Evolutionary conservation across 2,797 vertebrate species (phyloP).

Genomic region (Gila robusta): DNA sequence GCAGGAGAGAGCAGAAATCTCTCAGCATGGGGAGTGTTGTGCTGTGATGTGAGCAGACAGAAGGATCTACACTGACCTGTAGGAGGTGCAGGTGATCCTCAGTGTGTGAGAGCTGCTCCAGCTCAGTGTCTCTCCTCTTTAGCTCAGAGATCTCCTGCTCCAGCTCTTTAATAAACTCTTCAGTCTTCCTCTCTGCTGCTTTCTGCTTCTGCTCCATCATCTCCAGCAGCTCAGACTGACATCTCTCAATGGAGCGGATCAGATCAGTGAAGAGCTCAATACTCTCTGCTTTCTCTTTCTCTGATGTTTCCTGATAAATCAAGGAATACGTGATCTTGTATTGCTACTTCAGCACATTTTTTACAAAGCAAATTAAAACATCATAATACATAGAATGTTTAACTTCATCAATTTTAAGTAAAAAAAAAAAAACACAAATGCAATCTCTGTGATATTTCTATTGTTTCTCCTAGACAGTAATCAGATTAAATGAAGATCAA

Average conservation of each 20-base stretch:
- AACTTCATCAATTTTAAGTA: neutral
- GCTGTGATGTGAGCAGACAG: neutral
- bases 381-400: neutral
- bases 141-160: neutral
- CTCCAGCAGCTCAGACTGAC: neutral
- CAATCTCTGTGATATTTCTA: neutral
- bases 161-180: neutral
- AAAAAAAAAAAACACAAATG: neutral
- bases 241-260: neutral
- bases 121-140: neutral
- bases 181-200: neutral
- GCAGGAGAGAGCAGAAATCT: neutral
- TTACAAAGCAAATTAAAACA: neutral
- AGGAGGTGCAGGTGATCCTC: neutral
- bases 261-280: neutral
- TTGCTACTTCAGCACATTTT: neutral
- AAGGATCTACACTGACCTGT: neutral
- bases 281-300: neutral
- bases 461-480: neutral
- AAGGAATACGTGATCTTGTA: neutral
- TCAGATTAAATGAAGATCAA: neutral
- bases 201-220: constrained; percentile 1
- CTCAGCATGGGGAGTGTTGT: neutral
- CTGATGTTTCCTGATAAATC: neutral
- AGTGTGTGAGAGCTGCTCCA: neutral